Evolutionary conservation across 2,113 vertebrate species (phyloP).

Genomic region (Chaetops frenatus): DNA sequence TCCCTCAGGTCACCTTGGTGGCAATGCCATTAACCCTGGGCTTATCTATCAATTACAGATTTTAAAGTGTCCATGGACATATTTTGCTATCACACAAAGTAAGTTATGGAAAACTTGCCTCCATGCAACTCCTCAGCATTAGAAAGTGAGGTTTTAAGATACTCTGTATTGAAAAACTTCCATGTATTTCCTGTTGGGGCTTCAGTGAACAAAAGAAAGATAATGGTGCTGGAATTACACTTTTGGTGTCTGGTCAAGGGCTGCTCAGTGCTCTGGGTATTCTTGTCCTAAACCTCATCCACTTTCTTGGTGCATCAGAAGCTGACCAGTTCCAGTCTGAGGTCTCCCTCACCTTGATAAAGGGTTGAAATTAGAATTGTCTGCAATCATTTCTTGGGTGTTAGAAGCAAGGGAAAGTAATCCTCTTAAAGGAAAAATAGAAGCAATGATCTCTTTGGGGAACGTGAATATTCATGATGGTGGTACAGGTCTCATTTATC

Average conservation of each 20-base stretch:
- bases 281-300: background rate
- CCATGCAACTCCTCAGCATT: background rate
- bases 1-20: slow-evolving; percentile 11
- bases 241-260: background rate
- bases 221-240: background rate
- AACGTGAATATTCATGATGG: background rate
- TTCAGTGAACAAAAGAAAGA: background rate
- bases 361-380: background rate
- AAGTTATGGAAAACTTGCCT: background rate
- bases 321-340: background rate
- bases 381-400: background rate
- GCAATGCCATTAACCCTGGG: slow-evolving; percentile 25
- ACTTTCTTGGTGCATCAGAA: background rate
- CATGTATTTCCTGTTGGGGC: background rate
- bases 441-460: background rate
- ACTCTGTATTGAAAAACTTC: background rate
- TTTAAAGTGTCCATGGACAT: background rate
- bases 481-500: slow-evolving; percentile 7
- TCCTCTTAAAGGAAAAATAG: background rate
- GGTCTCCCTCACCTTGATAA: background rate
- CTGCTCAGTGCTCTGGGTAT: background rate
- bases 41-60: slow-evolving; percentile 34
- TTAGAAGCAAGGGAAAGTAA: background rate
- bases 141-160: background rate
- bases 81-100: background rate